Base-by-base conservation (phyloP, 2,888 invertebrate genomes). In the Tetheella fluctuosa region DNA sequence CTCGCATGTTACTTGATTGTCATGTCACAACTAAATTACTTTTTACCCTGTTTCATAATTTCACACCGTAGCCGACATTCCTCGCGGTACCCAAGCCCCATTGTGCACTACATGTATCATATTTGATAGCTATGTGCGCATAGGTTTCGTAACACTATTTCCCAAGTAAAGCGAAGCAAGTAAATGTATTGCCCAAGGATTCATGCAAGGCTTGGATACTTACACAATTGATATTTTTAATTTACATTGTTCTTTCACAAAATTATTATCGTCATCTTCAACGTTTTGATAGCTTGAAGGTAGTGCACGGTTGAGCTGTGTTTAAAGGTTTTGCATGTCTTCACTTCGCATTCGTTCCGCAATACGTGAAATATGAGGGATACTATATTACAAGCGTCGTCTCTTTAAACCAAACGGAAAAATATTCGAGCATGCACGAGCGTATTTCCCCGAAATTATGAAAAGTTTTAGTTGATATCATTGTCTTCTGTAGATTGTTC, bases 81-180 rank as follows among this genome's bases (percentile, higher is more conserved):
- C 54, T 58, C 58, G 64, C 67, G 59, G 61, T 71, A 70, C 67
- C 66, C 70, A 71, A 64, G 70, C 64, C 65, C 71, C 73, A 75
- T 77, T 76, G 73, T 76, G 62, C 63, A 59, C 61, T 65, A 65
- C 63, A 73, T 70, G 66, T 70, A 71, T 77, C 63, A 76, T 65
- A 62, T 72, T 68, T 66, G 71, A 67, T 64, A 68, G 56, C 57
- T 53, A 60, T 53, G 48, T 59, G 59, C 60, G 64, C 62, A 58
- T 64, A 57, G 52, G 57, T 69, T 71, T 66, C 62, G 69, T 61
- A 71, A 69, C 52, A 20, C 34, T 34, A 63, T 71, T 66, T 68
- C 69, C 65, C 58, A 66, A 68, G 69, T 64, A 53, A 48, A 62
- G 28, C 57, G n/a, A 60, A 57, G 60, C 55, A 52, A 37, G 60